A percentile compares a stretch with the other conserved stretches of the same genome.
phyloP scores from a whole-genome alignment of 92 coral and sea anemone genomes.

The Muricea muricata region DNA sequence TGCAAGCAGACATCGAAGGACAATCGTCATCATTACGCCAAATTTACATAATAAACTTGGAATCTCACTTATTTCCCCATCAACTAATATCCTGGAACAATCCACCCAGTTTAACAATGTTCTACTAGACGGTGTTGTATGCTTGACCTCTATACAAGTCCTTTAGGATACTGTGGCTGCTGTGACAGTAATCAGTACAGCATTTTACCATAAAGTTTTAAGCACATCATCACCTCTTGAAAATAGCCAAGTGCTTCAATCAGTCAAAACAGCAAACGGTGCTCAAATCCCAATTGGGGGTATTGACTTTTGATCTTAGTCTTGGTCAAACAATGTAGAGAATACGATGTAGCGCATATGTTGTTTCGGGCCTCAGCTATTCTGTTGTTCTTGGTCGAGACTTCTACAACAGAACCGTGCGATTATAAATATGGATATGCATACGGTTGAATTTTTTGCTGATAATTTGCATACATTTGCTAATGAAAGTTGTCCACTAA shows the following conservation, averaged over 20 bases:
- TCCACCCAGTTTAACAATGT: not conserved
- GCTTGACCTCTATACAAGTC: not conserved
- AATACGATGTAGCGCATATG: not conserved
- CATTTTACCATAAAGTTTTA: too few relatives aligned
- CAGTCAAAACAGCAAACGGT: conserved; percentile 24
- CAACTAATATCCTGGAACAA: not conserved
- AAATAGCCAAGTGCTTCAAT: not conserved
- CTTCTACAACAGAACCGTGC: conserved; percentile 28
- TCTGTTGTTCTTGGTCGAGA: too few relatives aligned
- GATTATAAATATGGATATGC: conserved; percentile 7
- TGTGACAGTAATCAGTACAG: not conserved
- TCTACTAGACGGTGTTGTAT: not conserved
- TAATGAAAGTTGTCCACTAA: not conserved
- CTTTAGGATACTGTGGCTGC: conserved; percentile 30
- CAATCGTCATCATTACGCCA: not conserved
- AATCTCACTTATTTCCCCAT: not conserved
- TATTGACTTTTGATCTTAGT: not conserved
- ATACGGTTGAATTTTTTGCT: not conserved
- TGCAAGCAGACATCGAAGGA: conserved; percentile 1
- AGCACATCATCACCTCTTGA: too few relatives aligned
- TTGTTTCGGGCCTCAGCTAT: too few relatives aligned
- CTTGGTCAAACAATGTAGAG: not conserved
- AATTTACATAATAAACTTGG: not conserved
- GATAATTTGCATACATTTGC: not conserved
- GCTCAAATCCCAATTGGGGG: not conserved